Percentiles rank a stretch among this genome's conserved stretches.
Conservation (phyloP, 2,113 vertebrate species). For the Microtus ochrogaster region DNA sequence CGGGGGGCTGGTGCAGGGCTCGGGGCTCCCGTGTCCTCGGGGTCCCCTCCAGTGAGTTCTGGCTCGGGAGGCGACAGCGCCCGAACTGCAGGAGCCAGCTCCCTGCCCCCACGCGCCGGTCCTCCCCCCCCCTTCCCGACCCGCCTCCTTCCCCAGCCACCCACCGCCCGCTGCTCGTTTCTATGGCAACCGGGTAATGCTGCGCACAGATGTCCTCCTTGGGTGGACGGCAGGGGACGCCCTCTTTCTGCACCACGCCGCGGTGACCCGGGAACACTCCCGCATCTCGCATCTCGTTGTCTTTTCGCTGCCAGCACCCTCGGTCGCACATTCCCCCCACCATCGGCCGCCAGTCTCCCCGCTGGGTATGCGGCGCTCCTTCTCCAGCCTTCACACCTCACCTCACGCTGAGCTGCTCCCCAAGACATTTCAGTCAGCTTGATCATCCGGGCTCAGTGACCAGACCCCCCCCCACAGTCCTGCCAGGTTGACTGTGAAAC, state of each 20-base stretch:
- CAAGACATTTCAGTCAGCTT: neutral
- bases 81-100: constrained; percentile 79
- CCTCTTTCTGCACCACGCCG: neutral
- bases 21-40: constrained; percentile 22
- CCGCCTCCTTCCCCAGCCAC: constrained; percentile 75
- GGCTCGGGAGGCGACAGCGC: constrained; percentile 63
- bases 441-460: neutral
- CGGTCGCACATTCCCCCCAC: too few species aligned
- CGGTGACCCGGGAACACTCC: neutral
- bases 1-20: constrained; percentile 34
- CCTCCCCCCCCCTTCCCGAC: constrained; percentile 41
- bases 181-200: constrained; percentile 84
- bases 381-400: neutral
- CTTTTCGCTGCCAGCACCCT: neutral
- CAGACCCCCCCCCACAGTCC: neutral
- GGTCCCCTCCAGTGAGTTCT: constrained; percentile 59
- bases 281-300: neutral
- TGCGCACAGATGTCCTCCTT: constrained; percentile 64
- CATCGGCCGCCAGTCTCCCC: neutral
- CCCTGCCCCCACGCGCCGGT: constrained; percentile 66
- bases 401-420: neutral
- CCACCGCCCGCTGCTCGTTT: constrained; percentile 82
- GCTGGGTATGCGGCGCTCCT: neutral
- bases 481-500: neutral
- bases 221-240: constrained; percentile 42